phyloP scores from a whole-genome alignment of 2,113 vertebrate species.

The Chaetodon trifascialis region DNA sequence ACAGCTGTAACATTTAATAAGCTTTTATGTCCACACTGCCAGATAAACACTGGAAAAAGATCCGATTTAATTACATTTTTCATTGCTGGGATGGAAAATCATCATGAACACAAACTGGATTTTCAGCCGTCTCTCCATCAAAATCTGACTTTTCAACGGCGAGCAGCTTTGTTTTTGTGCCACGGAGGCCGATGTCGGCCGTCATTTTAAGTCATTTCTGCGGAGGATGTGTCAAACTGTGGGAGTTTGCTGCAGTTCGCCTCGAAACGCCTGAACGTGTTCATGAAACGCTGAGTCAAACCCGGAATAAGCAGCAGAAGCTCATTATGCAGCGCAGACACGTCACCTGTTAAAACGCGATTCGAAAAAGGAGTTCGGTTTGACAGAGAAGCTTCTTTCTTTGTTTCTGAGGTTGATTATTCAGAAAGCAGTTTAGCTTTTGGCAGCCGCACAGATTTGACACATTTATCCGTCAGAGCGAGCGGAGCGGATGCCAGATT shows the following conservation, averaged over 20 bases:
- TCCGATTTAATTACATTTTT: background rate
- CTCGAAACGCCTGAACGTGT: background rate
- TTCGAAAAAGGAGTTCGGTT: background rate
- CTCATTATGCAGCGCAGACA: background rate
- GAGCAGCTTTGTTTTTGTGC: background rate
- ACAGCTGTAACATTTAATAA: constrained; percentile 45
- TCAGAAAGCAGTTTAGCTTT: background rate
- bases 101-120: background rate
- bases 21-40: constrained; percentile 15
- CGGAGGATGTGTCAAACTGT: background rate
- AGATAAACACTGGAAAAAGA: constrained; percentile 7
- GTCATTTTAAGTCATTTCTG: background rate
- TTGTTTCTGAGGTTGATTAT: background rate
- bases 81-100: constrained; percentile 9
- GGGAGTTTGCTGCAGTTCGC: background rate
- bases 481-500: background rate
- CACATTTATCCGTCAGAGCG: background rate
- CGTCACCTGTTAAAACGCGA: background rate
- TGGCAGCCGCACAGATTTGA: background rate
- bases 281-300: background rate
- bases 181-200: background rate
- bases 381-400: background rate
- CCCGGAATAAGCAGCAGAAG: background rate
- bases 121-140: background rate
- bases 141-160: background rate